These are phyloP conservation scores for Pseudorasbora parva DNA, from an alignment of 2,113 vertebrate genomes.

Conservation along the genomic window DNA sequence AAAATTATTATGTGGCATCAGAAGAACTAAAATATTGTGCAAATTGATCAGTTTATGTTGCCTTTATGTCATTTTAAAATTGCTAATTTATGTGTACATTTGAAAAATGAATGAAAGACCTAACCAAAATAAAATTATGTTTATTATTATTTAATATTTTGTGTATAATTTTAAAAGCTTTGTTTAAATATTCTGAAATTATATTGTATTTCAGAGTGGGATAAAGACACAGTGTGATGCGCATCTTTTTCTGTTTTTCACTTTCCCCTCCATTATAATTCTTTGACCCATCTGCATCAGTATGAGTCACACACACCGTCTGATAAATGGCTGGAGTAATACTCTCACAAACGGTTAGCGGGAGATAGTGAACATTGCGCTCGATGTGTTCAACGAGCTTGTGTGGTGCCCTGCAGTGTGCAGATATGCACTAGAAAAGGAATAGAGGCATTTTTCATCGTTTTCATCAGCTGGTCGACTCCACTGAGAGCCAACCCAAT, in stretches of 20 bases:
- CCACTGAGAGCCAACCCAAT: constrained; percentile 13
- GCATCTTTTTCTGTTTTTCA: neutral
- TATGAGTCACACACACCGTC: neutral
- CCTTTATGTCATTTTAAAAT: too few relatives aligned
- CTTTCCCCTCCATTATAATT: neutral
- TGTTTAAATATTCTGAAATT: neutral
- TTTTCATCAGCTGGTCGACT: constrained; percentile 16
- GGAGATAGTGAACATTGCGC: constrained; percentile 31
- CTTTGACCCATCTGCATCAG: constrained; percentile 14
- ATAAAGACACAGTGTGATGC: neutral
- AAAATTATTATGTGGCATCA: neutral
- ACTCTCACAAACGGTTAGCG: constrained; percentile 22
- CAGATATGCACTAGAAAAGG: constrained; percentile 21
- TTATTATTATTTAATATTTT: too few relatives aligned
- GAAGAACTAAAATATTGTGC: neutral
- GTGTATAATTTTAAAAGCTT: neutral
- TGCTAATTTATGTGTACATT: too few relatives aligned
- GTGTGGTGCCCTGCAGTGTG: neutral
- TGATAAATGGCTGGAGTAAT: constrained; percentile 8
- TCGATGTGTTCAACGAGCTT: constrained; percentile 16
- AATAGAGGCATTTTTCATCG: constrained; percentile 23
- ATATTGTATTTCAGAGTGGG: neutral
- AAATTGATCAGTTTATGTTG: too few relatives aligned
- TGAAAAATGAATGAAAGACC: too few relatives aligned
- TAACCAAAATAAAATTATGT: too few relatives aligned